A percentile compares a stretch with the other conserved stretches of the same genome.
These are phyloP conservation scores for Callocephalon fimbriatum DNA, from an alignment of 2,113 vertebrate genomes.

Conservation along the genomic window DNA sequence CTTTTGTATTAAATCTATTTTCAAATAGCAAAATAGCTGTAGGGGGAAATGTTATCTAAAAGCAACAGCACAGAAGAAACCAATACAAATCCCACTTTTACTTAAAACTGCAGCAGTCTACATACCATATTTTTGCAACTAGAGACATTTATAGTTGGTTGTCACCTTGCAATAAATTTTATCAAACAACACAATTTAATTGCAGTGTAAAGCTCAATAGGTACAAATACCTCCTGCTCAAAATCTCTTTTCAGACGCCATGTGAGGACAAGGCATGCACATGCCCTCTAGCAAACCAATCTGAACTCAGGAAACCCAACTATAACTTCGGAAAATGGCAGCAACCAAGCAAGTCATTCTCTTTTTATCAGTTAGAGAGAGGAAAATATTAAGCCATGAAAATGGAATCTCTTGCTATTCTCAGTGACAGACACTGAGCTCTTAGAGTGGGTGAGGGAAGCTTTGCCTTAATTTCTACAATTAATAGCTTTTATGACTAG, in stretches of 20 bases:
- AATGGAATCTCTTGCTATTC: neutral
- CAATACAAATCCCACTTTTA: neutral
- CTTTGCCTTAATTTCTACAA: neutral
- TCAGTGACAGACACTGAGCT: neutral
- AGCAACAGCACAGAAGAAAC: neutral
- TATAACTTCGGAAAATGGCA: neutral
- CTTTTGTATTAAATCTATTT: neutral
- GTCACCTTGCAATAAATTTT: neutral
- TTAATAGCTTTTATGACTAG: neutral
- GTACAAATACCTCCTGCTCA: neutral
- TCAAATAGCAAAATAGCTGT: neutral
- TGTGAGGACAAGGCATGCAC: neutral
- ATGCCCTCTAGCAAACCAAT: neutral
- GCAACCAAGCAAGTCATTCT: neutral
- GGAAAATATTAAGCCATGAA: neutral
- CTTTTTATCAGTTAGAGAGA: neutral
- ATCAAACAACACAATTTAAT: neutral
- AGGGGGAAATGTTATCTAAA: neutral
- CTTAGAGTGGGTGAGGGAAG: neutral
- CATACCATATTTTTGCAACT: neutral
- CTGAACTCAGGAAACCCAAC: neutral
- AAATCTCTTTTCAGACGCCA: neutral
- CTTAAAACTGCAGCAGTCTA: neutral
- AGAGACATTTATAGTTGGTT: neutral
- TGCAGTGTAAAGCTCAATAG: neutral